A percentile compares a stretch with the other conserved stretches of the same genome.
phyloP scores from a whole-genome alignment of 1,140 invertebrate species.

The Ylistrum balloti region DNA sequence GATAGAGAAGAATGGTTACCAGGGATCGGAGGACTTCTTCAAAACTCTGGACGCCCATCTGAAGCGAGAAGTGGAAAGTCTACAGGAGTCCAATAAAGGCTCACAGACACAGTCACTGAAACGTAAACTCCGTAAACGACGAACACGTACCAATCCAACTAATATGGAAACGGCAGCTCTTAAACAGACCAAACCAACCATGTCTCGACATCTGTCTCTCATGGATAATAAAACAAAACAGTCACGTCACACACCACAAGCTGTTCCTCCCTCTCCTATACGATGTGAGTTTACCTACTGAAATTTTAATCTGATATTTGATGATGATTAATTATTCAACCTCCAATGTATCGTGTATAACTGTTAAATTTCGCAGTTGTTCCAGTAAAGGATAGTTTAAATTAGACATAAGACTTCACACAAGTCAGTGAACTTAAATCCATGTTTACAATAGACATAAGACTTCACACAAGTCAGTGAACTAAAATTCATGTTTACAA shows the following conservation, averaged over 20 bases:
- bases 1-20: slow-evolving; percentile 94
- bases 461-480: no score
- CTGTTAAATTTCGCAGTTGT: no score
- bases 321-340: no score
- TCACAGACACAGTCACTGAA: slow-evolving; percentile 61
- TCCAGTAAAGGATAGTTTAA: no score
- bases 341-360: no score
- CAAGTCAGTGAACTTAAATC: no score
- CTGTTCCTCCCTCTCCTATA: slow-evolving; percentile 64
- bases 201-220: slow-evolving; percentile 62
- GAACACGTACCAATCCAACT: slow-evolving; percentile 55
- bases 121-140: slow-evolving; percentile 69
- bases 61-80: slow-evolving; percentile 68
- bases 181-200: slow-evolving; percentile 49
- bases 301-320: no score
- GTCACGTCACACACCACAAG: slow-evolving; percentile 36
- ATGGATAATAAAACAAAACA: slow-evolving; percentile 51
- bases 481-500: no score
- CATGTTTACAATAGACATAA: no score
- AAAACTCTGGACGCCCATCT: slow-evolving; percentile 81
- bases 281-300: slow-evolving; percentile 62
- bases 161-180: slow-evolving; percentile 55
- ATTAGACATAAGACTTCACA: no score
- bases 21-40: slow-evolving; percentile 90
- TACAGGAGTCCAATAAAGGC: slow-evolving; percentile 59